Percentiles rank a stretch among this genome's conserved stretches.
phyloP scores from a whole-genome alignment of 1,140 invertebrate species.

The Pemphigus obesinymphae region DNA sequence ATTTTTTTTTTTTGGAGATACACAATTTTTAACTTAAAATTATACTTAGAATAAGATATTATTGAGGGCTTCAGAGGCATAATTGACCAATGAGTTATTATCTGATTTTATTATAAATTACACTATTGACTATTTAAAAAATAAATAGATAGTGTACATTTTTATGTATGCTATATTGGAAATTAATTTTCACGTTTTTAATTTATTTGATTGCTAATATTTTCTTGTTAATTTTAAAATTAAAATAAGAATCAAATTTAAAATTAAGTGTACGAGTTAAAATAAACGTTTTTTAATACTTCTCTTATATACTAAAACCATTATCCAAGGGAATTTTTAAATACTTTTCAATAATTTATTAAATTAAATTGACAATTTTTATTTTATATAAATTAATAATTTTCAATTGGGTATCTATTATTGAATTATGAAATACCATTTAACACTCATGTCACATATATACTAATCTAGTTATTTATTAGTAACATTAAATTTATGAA shows the following conservation, averaged over 20 bases:
- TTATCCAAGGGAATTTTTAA: background rate
- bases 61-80: constrained; percentile 34
- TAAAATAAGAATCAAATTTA: background rate
- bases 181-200: background rate
- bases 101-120: background rate
- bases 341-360: no score
- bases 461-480: background rate
- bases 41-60: constrained; percentile 23
- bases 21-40: background rate
- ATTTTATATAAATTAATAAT: no score
- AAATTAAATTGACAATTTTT: no score
- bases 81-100: constrained; percentile 3
- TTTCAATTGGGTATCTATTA: no score
- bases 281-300: background rate
- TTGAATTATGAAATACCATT: no score
- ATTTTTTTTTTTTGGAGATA: constrained; percentile 10
- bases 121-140: background rate
- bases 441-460: background rate
- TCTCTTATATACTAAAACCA: background rate
- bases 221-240: background rate
- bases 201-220: background rate
- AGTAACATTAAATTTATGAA: no score
- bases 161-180: background rate
- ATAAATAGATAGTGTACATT: background rate
- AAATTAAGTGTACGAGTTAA: background rate